These are phyloP conservation scores for Montipora foliosa DNA, from an alignment of 64 coral and sea anemone species.

Conservation along the genomic window DNA sequence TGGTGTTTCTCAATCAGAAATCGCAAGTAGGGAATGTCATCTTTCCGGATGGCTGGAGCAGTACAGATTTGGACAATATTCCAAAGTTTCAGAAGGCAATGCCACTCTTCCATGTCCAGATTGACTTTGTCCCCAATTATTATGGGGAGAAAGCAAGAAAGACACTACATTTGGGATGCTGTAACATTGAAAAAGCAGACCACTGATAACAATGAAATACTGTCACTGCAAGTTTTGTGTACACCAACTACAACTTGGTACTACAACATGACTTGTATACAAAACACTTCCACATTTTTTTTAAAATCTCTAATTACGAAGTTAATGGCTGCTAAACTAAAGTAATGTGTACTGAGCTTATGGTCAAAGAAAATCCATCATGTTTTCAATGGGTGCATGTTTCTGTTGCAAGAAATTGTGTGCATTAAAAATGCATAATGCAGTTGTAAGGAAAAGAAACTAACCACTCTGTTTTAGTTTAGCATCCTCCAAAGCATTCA, in stretches of 20 bases:
- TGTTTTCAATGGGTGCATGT: background rate
- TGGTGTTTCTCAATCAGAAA: slow-evolving; percentile 53
- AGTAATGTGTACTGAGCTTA: slow-evolving; percentile 15
- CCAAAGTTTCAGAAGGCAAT: slow-evolving; percentile 62
- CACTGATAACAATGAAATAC: slow-evolving; percentile 4
- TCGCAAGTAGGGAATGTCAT: slow-evolving; percentile 51
- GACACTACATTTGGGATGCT: slow-evolving; percentile 71
- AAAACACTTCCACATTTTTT: slow-evolving; percentile 5
- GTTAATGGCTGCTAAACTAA: slow-evolving; percentile 12
- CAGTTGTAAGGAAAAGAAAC: background rate
- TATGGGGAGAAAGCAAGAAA: slow-evolving; percentile 68
- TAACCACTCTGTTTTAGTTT: slow-evolving; percentile 65
- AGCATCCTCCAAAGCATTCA: slow-evolving; percentile 48
- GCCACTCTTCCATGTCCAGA: slow-evolving; percentile 35
- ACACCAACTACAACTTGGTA: slow-evolving; percentile 5
- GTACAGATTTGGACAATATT: slow-evolving; percentile 58
- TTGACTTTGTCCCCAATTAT: slow-evolving; percentile 63
- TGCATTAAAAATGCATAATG: background rate
- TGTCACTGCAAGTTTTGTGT: background rate
- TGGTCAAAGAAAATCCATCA: background rate
- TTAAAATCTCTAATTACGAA: slow-evolving; percentile 3
- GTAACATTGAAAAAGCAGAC: slow-evolving; percentile 11
- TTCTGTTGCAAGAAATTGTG: background rate
- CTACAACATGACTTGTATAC: slow-evolving; percentile 11
- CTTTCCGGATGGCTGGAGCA: slow-evolving; percentile 34